Percentiles rank a stretch among this genome's conserved stretches.
These are phyloP conservation scores for Habroteleia sp. DNA, from an alignment of 2,888 invertebrate species.

Conservation along the genomic window DNA sequence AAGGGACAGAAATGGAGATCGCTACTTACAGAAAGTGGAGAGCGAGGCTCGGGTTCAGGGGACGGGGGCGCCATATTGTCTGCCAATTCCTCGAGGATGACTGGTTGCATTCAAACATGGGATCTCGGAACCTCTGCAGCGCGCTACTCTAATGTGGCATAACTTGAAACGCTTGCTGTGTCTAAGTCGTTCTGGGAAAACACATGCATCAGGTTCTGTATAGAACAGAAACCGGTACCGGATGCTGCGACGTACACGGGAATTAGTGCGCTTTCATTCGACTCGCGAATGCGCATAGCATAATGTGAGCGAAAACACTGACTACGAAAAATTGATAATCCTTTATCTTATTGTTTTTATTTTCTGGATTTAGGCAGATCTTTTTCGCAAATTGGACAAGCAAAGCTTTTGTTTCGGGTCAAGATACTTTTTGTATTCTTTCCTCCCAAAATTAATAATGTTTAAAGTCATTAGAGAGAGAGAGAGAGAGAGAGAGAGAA, in stretches of 20 bases:
- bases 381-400: slow-evolving; percentile 1
- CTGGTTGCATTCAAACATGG: slow-evolving; percentile 76
- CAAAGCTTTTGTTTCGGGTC: too few species aligned
- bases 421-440: too few species aligned
- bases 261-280: slow-evolving; percentile 53
- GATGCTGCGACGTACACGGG: slow-evolving; percentile 60
- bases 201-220: slow-evolving; percentile 64
- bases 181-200: slow-evolving; percentile 73
- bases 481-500: too few species aligned
- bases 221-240: slow-evolving; percentile 52
- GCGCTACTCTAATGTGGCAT: slow-evolving; percentile 75
- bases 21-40: slow-evolving; percentile 68
- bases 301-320: slow-evolving; percentile 33
- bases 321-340: slow-evolving; percentile 46
- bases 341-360: slow-evolving; percentile 23
- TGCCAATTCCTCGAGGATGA: slow-evolving; percentile 79
- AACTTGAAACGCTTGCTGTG: slow-evolving; percentile 73
- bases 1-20: slow-evolving; percentile 66
- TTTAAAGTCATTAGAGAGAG: too few species aligned
- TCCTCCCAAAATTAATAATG: too few species aligned
- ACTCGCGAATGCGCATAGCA: slow-evolving; percentile 26
- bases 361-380: slow-evolving; percentile 1
- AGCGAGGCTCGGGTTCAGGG: slow-evolving; percentile 58
- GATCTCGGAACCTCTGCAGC: slow-evolving; percentile 68
- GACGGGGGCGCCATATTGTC: slow-evolving; percentile 77